Evolutionary conservation across 2,888 invertebrate species (phyloP).

Genomic region (Geophilus truncorum): DNA sequence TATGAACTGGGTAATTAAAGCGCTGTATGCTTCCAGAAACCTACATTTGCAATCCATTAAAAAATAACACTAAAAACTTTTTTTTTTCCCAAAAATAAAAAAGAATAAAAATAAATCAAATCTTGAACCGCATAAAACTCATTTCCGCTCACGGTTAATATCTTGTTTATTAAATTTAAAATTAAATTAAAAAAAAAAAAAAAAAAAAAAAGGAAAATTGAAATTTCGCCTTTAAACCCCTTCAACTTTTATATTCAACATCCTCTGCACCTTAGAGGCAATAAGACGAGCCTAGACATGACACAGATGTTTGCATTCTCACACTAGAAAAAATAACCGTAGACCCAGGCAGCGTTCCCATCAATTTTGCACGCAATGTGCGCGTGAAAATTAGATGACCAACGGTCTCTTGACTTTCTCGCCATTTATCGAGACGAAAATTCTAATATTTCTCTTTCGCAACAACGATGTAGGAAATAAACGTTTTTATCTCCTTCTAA

Average conservation of each 20-base stretch:
- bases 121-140: not conserved
- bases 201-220: not conserved
- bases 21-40: not conserved
- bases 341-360: not conserved
- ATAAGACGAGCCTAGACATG: not conserved
- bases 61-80: too few species aligned
- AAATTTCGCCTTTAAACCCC: not conserved
- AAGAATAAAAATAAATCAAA: not conserved
- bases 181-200: not conserved
- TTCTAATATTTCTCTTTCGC: not conserved
- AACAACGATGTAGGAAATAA: not conserved
- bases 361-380: not conserved
- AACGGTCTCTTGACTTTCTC: not conserved
- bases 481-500: not conserved
- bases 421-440: not conserved
- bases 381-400: not conserved
- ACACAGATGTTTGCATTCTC: conserved; percentile 5
- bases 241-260: not conserved
- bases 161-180: not conserved
- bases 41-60: not conserved
- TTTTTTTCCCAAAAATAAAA: not conserved
- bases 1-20: not conserved
- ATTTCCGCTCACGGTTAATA: not conserved
- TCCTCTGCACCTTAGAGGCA: not conserved
- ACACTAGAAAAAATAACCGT: not conserved